Evolutionary conservation across 1,140 invertebrate genomes (phyloP).

Genomic region (Nymphalis io): DNA sequence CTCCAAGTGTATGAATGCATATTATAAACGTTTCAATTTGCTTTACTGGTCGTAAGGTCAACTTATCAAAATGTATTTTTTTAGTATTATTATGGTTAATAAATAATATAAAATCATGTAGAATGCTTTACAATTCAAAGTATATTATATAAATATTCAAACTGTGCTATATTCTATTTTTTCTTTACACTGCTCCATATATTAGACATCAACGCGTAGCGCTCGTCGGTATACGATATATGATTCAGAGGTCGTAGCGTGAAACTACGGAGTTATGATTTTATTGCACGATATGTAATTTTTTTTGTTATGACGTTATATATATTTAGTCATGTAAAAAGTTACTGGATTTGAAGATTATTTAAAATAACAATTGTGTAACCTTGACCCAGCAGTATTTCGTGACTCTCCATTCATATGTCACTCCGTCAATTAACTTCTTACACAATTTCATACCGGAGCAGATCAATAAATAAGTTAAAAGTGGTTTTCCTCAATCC

Average conservation of each 20-base stretch:
- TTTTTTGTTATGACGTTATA: background rate
- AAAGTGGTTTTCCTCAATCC: constrained; percentile 30
- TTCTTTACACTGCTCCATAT: constrained; percentile 7
- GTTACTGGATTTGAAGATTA: background rate
- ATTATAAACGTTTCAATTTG: too few species aligned
- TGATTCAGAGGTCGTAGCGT: background rate
- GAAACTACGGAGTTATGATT: background rate
- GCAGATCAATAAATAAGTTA: constrained; percentile 7
- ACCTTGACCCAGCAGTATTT: background rate
- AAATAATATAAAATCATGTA: too few species aligned
- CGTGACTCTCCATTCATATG: background rate
- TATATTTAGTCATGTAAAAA: background rate
- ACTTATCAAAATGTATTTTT: too few species aligned
- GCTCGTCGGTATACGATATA: constrained; percentile 17
- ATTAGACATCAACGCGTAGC: constrained; percentile 24
- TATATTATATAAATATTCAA: too few species aligned
- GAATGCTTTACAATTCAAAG: too few species aligned
- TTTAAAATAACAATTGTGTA: too few species aligned
- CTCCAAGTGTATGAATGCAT: too few species aligned
- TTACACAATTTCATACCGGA: constrained; percentile 14
- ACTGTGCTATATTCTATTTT: too few species aligned
- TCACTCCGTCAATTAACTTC: background rate
- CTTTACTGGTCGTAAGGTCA: too few species aligned
- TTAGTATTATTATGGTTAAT: too few species aligned
- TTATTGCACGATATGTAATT: background rate